Evolutionary conservation across 1,140 invertebrate genomes (phyloP).

Genomic region (Wasmannia auropunctata): DNA sequence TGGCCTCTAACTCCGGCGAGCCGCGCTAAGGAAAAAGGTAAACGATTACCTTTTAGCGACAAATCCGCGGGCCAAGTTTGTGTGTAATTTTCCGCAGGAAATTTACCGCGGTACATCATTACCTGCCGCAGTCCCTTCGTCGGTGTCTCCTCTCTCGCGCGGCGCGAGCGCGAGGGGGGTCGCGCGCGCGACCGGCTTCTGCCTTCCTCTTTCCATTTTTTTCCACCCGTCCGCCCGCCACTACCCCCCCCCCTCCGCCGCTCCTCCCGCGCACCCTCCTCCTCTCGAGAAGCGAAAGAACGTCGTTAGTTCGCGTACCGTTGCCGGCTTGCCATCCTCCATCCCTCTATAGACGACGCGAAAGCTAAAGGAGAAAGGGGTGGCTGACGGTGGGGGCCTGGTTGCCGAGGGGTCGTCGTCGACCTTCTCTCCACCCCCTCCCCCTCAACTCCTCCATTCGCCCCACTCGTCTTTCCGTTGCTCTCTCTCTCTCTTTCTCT

Average conservation of each 20-base stretch:
- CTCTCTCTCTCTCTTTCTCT: constrained; percentile 34
- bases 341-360: constrained; percentile 76
- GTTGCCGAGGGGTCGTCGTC: constrained; percentile 79
- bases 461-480: constrained; percentile 1
- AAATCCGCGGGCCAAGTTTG: constrained; percentile 64
- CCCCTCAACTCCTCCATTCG: constrained; percentile 15
- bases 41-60: constrained; percentile 60
- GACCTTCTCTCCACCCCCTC: constrained; percentile 65
- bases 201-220: constrained; percentile 51
- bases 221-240: constrained; percentile 55
- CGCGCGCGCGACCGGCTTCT: constrained; percentile 48
- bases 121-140: constrained; percentile 68
- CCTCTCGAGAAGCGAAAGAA: constrained; percentile 79
- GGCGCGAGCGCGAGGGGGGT: neutral
- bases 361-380: constrained; percentile 78
- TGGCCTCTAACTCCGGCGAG: constrained; percentile 5
- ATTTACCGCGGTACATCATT: constrained; percentile 75
- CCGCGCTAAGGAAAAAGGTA: constrained; percentile 12
- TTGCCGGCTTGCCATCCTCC: constrained; percentile 67
- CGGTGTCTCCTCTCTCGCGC: constrained; percentile 67
- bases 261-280: constrained; percentile 15
- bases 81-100: constrained; percentile 74
- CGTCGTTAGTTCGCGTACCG: constrained; percentile 79
- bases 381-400: constrained; percentile 79
- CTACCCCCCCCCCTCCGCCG: too few relatives aligned